Base-by-base conservation (phyloP, 2,888 invertebrate species). In the Eremobia ochroleuca region DNA sequence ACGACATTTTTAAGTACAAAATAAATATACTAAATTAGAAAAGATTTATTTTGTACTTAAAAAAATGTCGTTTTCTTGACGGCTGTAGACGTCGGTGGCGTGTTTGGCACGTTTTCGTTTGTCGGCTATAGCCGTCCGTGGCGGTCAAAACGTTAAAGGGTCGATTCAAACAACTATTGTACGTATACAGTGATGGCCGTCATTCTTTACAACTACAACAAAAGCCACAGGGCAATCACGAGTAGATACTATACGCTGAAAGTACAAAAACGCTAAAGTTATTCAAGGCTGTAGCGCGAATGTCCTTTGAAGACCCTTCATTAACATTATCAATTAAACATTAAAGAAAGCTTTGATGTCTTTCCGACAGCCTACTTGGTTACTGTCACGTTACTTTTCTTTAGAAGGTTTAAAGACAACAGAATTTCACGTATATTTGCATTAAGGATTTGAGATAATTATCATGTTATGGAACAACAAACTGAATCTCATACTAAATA, bases 321-420 rank as follows among this genome's bases (percentile, higher is more conserved):
- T 82, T 81, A 81, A 37, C 82, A 85, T 81, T 61, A 81, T 82
- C 28, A 85, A 85, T 85, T 76, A 85, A 72, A 82, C 81, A 76
- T 85, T 49, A 68, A 61, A 28, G 28, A 25, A 4, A 5, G 11
- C 82, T 81, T 85, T 81, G 64, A 76, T 43, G 46, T 34, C n/a
- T 18, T 31, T 13, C 68, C 64, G 72, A 69, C 61, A 49, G 0
- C 28, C 5, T 37, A 49, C 25, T 73, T 37, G 55, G 73, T 31
- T 28, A 52, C n/a, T n/a, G 21, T 9, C 28, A 21, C 31, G 5
- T 37, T 18, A 46, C 2, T 5, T 31, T 37, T 66, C 8, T 76
- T 13, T 18, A 55, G 28, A 55, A 55, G 34, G 0, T 4, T 37
- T 52, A 40, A 15, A 37, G 18, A 25, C 9, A 46, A 40, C 46